Percentiles rank a stretch among this genome's conserved stretches.
Conservation (phyloP, 2,797 vertebrate genomes). For the Florisuga fusca region DNA sequence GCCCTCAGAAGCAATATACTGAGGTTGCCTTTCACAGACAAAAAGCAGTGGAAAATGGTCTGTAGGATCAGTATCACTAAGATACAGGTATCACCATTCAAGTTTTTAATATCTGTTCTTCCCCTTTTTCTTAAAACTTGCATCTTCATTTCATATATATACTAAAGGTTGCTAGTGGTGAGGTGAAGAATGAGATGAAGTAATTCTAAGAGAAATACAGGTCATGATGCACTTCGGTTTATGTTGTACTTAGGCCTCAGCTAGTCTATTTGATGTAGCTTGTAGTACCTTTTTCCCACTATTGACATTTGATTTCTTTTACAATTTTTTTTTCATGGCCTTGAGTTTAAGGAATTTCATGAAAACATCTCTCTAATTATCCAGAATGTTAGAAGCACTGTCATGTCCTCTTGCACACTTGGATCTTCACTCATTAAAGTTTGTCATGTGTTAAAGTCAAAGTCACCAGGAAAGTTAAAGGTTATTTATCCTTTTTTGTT, state of each 20-base stretch:
- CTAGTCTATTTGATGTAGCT: background rate
- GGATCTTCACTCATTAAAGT: background rate
- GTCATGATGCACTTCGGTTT: rapidly evolving
- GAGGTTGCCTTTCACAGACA: background rate
- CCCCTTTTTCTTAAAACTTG: background rate
- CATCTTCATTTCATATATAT: background rate
- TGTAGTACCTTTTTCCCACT: background rate
- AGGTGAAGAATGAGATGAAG: background rate
- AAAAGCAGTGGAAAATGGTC: background rate
- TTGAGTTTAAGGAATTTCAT: slow-evolving; percentile 38
- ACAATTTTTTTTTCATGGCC: slow-evolving; percentile 13
- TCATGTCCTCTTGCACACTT: slow-evolving; percentile 15
- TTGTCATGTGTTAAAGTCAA: background rate
- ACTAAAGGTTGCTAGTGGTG: background rate
- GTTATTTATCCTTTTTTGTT: slow-evolving; percentile 42
- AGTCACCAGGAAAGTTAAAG: slow-evolving; percentile 13
- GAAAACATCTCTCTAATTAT: background rate
- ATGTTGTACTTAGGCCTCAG: background rate
- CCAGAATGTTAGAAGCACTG: background rate
- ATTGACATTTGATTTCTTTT: slow-evolving; percentile 33
- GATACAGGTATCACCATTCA: background rate
- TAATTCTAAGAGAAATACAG: background rate
- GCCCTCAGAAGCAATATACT: background rate
- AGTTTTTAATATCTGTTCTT: background rate
- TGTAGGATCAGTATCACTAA: background rate